A percentile compares a stretch with the other conserved stretches of the same genome.
These are phyloP conservation scores for Aythya baeri DNA, from an alignment of 2,113 vertebrate genomes.

Conservation along the genomic window DNA sequence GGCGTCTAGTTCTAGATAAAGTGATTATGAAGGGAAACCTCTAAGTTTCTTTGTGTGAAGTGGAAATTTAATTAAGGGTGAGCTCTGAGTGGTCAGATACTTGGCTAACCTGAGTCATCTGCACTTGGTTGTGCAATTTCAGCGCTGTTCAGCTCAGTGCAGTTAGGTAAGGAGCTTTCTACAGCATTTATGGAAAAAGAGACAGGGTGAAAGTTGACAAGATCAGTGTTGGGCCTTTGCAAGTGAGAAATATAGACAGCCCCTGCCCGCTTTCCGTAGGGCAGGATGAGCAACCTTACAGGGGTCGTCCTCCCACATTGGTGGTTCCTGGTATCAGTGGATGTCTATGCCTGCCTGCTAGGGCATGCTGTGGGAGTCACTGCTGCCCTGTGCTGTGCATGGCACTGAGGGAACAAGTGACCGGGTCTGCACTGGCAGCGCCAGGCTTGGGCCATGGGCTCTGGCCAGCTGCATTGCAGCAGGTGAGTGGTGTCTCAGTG, in stretches of 20 bases:
- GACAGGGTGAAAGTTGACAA: not conserved
- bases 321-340: not conserved
- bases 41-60: not conserved
- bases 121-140: not conserved
- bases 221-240: too few species aligned
- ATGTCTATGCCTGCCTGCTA: not conserved
- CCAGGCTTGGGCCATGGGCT: too few species aligned
- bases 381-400: not conserved
- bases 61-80: not conserved
- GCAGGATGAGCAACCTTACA: not conserved
- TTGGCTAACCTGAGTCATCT: not conserved
- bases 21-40: not conserved
- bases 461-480: too few species aligned
- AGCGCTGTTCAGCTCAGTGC: accelerated
- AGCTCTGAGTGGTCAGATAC: not conserved
- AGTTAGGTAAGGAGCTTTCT: not conserved
- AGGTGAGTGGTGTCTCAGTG: not conserved
- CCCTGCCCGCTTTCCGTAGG: not conserved
- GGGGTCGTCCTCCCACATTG: not conserved
- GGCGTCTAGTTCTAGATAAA: not conserved
- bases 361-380: not conserved
- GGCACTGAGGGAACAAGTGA: not conserved
- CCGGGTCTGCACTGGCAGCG: too few species aligned
- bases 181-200: not conserved
- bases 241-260: not conserved